A percentile compares a stretch with the other conserved stretches of the same genome.
These are phyloP conservation scores for Acrocephalus scirpaceus DNA, from an alignment of 2,797 vertebrate species.

Conservation along the genomic window DNA sequence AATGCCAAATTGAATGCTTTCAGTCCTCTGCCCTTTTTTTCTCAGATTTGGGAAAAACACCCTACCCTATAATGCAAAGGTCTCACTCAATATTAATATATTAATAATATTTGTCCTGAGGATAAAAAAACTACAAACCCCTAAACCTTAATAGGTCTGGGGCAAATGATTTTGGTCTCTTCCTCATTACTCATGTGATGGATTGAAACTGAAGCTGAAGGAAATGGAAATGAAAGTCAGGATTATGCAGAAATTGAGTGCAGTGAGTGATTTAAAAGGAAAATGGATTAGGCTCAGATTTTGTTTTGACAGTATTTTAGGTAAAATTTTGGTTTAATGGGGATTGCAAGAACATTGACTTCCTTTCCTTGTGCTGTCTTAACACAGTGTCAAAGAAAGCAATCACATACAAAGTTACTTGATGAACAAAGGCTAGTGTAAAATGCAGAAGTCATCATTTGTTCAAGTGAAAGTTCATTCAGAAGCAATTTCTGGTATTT, in stretches of 20 bases:
- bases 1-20: background rate
- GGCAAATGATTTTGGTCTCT: background rate
- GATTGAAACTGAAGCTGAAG: constrained; percentile 11
- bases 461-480: background rate
- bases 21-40: background rate
- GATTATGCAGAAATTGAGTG: background rate
- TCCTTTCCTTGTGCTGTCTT: background rate
- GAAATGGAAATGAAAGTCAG: constrained; percentile 31
- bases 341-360: background rate
- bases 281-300: background rate
- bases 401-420: background rate
- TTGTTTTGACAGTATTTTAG: constrained; percentile 30
- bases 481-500: background rate
- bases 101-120: background rate
- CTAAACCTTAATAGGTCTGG: background rate
- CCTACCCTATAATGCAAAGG: background rate
- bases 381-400: background rate
- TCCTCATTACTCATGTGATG: background rate
- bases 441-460: background rate
- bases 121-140: background rate
- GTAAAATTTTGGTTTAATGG: background rate
- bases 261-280: background rate
- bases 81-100: background rate
- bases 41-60: background rate
- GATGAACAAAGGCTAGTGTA: background rate